Percentiles rank a stretch among this genome's conserved stretches.
Conservation (phyloP, 2,113 vertebrate species). For the Egretta garzetta region DNA sequence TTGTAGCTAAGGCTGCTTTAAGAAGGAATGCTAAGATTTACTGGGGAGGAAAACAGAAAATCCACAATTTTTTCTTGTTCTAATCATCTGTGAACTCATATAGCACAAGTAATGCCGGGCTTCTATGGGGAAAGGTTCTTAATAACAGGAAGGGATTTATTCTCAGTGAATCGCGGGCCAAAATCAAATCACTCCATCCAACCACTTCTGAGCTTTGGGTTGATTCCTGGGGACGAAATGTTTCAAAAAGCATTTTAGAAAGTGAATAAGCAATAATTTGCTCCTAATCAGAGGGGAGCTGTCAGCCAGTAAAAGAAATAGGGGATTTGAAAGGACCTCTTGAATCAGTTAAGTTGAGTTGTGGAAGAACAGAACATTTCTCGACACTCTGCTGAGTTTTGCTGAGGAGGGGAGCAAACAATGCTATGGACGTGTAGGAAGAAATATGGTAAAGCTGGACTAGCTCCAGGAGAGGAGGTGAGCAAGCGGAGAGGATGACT, state of each 20-base stretch:
- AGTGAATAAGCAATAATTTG: neutral
- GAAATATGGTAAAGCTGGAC: neutral
- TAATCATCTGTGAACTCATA: neutral
- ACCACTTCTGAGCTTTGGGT: neutral
- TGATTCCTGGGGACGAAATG: neutral
- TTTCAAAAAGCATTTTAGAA: slow-evolving; percentile 3
- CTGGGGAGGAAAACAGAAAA: neutral
- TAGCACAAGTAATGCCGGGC: neutral
- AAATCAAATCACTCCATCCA: slow-evolving; percentile 11
- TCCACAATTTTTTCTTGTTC: neutral
- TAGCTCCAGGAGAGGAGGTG: neutral
- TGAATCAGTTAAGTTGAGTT: neutral
- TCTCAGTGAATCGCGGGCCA: neutral
- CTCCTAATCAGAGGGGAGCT: neutral
- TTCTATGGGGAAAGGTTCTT: neutral
- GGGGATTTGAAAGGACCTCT: neutral
- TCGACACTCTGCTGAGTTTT: neutral
- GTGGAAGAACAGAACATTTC: neutral
- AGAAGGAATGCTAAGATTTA: slow-evolving; percentile 15
- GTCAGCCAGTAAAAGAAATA: neutral
- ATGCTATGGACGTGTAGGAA: neutral
- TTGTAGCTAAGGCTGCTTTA: neutral
- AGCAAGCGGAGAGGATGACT: neutral
- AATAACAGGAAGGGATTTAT: slow-evolving; percentile 14
- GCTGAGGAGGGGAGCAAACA: neutral